These are phyloP conservation scores for Chrysomela aeneicollis DNA, from an alignment of 2,888 invertebrate genomes.

Conservation along the genomic window DNA sequence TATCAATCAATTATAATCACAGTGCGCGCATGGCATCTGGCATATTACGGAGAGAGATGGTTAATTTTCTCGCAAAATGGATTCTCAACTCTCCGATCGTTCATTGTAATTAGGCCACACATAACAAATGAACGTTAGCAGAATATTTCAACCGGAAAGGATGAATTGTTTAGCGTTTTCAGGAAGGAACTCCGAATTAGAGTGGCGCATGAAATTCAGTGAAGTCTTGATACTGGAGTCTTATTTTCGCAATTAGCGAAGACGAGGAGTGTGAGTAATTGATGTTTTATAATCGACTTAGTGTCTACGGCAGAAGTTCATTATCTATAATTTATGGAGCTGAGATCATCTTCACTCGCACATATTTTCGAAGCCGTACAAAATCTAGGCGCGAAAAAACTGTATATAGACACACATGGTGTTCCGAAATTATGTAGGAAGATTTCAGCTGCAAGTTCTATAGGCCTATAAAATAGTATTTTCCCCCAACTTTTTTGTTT, in stretches of 20 bases:
- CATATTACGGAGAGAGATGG: too few species aligned
- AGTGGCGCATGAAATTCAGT: conserved; percentile 54
- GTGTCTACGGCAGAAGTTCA: conserved; percentile 59
- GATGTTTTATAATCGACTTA: conserved; percentile 61
- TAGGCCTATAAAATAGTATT: too few species aligned
- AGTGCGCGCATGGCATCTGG: too few species aligned
- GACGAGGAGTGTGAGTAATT: conserved; percentile 57
- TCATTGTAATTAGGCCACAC: background rate
- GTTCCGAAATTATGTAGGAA: too few species aligned
- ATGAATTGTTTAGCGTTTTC: background rate
- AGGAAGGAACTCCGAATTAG: conserved; percentile 31
- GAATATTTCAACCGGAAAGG: background rate
- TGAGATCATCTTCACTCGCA: conserved; percentile 47
- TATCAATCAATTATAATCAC: too few species aligned
- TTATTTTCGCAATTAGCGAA: conserved; percentile 51
- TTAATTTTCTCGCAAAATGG: too few species aligned
- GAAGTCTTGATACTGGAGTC: conserved; percentile 54
- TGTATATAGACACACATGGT: background rate
- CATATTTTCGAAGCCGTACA: too few species aligned
- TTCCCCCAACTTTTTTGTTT: too few species aligned
- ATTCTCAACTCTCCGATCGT: background rate
- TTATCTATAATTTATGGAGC: conserved; percentile 57
- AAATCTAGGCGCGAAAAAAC: too few species aligned
- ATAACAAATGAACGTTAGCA: background rate
- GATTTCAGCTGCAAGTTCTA: too few species aligned